Percentiles rank a stretch among this genome's conserved stretches.
Evolutionary conservation across 2,797 vertebrate genomes (phyloP).

Genomic region (Sparus aurata): DNA sequence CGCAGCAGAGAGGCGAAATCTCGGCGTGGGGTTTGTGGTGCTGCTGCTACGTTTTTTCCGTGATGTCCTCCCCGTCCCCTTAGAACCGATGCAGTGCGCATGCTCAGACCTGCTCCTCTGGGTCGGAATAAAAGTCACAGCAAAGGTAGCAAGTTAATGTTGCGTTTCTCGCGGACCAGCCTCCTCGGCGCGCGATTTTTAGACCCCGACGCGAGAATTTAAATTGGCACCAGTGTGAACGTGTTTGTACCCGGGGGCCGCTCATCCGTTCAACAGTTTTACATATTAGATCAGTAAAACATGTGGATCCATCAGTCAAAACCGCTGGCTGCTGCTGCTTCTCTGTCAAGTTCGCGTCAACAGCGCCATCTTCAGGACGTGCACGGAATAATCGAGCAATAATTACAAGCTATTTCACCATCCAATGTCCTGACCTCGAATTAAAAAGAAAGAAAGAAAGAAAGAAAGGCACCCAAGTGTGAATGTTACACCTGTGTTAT

Average conservation of each 20-base stretch:
- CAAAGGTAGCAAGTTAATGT: constrained; percentile 56
- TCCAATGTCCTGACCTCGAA: constrained; percentile 30
- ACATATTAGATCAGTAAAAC: constrained; percentile 29
- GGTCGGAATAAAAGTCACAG: constrained; percentile 70
- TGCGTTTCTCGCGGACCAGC: background rate
- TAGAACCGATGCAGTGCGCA: constrained; percentile 83
- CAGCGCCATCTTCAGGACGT: constrained; percentile 68
- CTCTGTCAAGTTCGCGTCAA: constrained; percentile 18
- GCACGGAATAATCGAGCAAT: background rate
- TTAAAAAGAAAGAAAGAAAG: background rate
- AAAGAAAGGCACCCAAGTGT: constrained; percentile 16
- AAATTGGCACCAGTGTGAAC: accelerated
- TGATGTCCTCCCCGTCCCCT: constrained; percentile 85
- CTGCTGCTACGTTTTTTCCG: constrained; percentile 81
- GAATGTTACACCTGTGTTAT: constrained; percentile 2
- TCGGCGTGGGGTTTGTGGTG: constrained; percentile 78
- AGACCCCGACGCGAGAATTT: accelerated
- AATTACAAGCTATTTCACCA: constrained; percentile 74
- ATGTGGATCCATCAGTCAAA: constrained; percentile 62
- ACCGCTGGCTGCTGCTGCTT: constrained; percentile 58
- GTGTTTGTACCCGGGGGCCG: accelerated
- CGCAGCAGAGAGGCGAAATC: constrained; percentile 69
- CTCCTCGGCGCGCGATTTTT: background rate
- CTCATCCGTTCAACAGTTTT: background rate
- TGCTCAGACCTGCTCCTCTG: constrained; percentile 76